Conservation (phyloP, 2,888 invertebrate genomes). For the Eulithis prunata region DNA sequence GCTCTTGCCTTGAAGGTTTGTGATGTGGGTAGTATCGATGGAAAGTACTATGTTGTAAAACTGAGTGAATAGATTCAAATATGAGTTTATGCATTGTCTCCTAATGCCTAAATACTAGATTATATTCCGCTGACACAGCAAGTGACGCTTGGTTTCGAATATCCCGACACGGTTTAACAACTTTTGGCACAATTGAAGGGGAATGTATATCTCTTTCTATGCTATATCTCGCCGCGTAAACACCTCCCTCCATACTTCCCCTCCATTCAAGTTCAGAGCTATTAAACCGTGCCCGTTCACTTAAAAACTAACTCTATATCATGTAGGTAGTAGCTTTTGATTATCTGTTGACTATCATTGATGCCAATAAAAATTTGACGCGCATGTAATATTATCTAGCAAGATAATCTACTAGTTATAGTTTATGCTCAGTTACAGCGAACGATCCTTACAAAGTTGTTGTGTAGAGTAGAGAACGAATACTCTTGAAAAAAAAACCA, state of each 20-base stretch:
- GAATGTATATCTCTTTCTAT: too few species aligned
- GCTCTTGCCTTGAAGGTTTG: conserved; percentile 3
- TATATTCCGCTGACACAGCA: too few species aligned
- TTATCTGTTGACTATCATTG: not conserved
- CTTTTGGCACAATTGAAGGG: too few species aligned
- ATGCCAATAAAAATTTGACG: not conserved
- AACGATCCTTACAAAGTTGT: not conserved
- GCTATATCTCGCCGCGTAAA: too few species aligned
- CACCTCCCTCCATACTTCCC: too few species aligned
- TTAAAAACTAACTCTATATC: not conserved
- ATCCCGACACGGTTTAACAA: too few species aligned
- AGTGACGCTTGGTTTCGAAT: too few species aligned
- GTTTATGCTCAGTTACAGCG: not conserved
- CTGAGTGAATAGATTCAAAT: not conserved
- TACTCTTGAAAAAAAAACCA: too few species aligned
- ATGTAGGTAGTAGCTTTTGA: not conserved
- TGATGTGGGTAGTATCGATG: conserved; percentile 8
- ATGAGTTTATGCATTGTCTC: too few species aligned
- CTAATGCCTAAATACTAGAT: too few species aligned
- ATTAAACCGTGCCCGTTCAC: too few species aligned
- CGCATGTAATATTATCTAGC: not conserved
- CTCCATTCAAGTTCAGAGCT: too few species aligned
- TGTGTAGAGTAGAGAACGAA: not conserved
- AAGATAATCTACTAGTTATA: not conserved
- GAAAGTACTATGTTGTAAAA: not conserved